Evolutionary conservation across 2,113 vertebrate species (phyloP).

Genomic region (Sarotherodon lohbergeri): DNA sequence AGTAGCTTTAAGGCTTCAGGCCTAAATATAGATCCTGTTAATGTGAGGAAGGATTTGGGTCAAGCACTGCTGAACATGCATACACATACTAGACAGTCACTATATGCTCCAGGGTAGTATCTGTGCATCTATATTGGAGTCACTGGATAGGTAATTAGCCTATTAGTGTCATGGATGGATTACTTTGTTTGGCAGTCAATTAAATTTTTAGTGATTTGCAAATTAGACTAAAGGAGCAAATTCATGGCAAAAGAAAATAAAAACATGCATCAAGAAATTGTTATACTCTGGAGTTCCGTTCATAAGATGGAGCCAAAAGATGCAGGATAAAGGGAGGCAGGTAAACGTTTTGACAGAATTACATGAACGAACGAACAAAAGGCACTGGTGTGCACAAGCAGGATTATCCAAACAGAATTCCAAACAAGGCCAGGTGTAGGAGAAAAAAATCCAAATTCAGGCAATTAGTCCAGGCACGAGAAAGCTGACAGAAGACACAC

Average conservation of each 20-base stretch:
- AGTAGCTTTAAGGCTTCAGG: slow-evolving; percentile 2
- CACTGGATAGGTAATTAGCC: not conserved
- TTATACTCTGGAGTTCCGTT: not conserved
- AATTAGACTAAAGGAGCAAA: not conserved
- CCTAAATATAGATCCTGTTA: slow-evolving; percentile 48
- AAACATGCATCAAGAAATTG: not conserved
- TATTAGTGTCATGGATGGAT: not conserved
- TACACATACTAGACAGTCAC: not conserved
- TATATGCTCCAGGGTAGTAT: not conserved
- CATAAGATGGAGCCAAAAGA: not conserved
- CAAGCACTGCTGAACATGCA: not conserved
- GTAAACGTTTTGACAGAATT: not conserved
- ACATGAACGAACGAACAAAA: not conserved
- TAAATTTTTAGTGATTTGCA: not conserved
- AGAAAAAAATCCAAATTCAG: not conserved
- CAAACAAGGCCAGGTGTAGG: not conserved
- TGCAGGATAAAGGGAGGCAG: not conserved
- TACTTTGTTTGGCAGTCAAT: not conserved
- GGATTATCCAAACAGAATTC: not conserved
- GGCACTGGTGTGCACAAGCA: not conserved
- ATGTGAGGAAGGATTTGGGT: slow-evolving; percentile 34
- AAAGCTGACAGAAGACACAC: not conserved
- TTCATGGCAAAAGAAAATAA: not conserved
- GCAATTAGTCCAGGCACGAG: not conserved
- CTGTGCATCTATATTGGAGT: not conserved